phyloP scores from a whole-genome alignment of 2,797 vertebrate genomes.

The Falco berigora region DNA sequence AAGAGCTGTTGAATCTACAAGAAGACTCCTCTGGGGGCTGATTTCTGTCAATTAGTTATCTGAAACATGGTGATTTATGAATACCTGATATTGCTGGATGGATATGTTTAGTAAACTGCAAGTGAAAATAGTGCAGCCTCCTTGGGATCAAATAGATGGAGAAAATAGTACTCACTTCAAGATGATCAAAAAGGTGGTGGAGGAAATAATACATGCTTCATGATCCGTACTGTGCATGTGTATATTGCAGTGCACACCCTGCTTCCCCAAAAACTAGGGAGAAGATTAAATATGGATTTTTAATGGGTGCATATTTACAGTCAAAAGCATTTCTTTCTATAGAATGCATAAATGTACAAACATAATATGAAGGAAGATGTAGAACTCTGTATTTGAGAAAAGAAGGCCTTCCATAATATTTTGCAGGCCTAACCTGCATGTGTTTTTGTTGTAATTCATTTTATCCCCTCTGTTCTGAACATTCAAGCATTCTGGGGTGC shows the following conservation, averaged over 20 bases:
- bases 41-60: slow-evolving; percentile 30
- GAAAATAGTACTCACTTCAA: neutral
- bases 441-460: neutral
- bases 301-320: neutral
- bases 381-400: neutral
- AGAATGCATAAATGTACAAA: neutral
- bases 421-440: neutral
- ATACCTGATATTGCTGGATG: neutral
- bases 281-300: neutral
- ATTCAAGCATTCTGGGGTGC: neutral
- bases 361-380: neutral
- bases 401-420: neutral
- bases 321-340: neutral
- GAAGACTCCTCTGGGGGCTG: neutral
- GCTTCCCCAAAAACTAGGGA: neutral
- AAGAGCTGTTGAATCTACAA: slow-evolving; percentile 36
- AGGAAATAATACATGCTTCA: neutral
- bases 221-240: neutral
- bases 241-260: neutral
- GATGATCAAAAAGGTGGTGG: neutral
- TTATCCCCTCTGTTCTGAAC: neutral
- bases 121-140: neutral
- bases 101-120: neutral
- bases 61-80: slow-evolving; percentile 43
- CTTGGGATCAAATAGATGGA: neutral